Base-by-base conservation (phyloP, 2,888 invertebrate genomes). In the Strigamia crassipes region DNA sequence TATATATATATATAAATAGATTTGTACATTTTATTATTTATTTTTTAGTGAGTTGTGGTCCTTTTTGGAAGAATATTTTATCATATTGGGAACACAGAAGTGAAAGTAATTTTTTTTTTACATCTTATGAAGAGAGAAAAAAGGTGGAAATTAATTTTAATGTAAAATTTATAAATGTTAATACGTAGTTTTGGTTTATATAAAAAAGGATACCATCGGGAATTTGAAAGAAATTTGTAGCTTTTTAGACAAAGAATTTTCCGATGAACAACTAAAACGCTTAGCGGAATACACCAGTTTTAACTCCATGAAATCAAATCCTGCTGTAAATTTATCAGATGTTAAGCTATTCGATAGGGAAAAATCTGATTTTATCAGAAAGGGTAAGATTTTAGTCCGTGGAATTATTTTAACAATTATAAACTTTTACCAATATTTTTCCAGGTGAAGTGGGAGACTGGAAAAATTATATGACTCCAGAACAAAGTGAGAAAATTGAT, bases 401-500 rank as follows among this genome's bases (percentile, higher is more conserved):
- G 0, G 10, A 38, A 38, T 9, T 38, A 38, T 9, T 38, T 38
- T 38, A 38, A 34, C n/a, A 34, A n/a, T n/a, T 34, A 34, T 6
- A 34, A 5, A 34, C 34, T 5, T 34, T 38, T 6, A 18, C 10
- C 15, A 51, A 51, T 6, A 18, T 51, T 13, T 13, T 51, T 38
- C 12, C 2, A 82, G 82, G 82, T 23, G 18, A 80, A 46, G 78
- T 82, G 27, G 82, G 82, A 41, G 82, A 82, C 31, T 82, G 82
- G 82, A 82, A 61, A 80, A 81, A 82, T 31, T 42, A 80, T 34
- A 80, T 82, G 66, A 23, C 66, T 13, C 80, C 66, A 46, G 80
- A 82, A 46, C 34, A 77, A 31, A 80, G 61, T 38, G 21, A 82
- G 38, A n/a, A 81, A 77, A 34, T 82, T 13, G 77, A 82, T 41